phyloP scores from a whole-genome alignment of 1,140 invertebrate genomes.

The Heliothis subflexa region DNA sequence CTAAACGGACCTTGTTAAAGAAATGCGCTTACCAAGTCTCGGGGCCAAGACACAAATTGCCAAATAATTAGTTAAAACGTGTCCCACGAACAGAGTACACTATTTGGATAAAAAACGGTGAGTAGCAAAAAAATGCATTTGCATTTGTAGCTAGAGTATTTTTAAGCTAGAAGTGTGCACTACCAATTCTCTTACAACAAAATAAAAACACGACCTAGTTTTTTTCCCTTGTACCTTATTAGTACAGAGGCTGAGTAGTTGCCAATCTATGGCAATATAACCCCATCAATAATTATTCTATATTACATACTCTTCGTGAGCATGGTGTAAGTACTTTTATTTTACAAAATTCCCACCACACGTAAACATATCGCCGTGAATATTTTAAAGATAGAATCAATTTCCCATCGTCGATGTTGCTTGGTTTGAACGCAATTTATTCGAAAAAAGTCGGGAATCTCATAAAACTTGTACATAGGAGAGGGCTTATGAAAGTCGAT shows the following conservation, averaged over 20 bases:
- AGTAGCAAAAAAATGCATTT: not conserved
- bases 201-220: no score
- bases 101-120: not conserved
- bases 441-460: slow-evolving; percentile 9
- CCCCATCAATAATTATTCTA: no score
- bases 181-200: no score
- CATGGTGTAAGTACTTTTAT: no score
- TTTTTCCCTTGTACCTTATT: no score
- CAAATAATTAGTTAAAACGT: slow-evolving; percentile 36
- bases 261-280: no score
- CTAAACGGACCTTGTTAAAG: slow-evolving; percentile 35
- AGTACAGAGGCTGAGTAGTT: no score
- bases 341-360: no score
- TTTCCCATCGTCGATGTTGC: not conserved
- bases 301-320: no score
- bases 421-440: not conserved
- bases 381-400: no score
- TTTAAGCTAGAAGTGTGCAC: no score
- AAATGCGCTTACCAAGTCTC: slow-evolving; percentile 28
- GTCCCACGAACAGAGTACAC: not conserved
- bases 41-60: slow-evolving; percentile 23
- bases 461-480: not conserved
- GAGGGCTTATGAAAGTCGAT: slow-evolving; percentile 9
- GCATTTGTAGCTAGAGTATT: not conserved
- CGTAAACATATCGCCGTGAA: no score